These are phyloP conservation scores for Danio choprae DNA, from an alignment of 2,797 vertebrate genomes.

Conservation along the genomic window DNA sequence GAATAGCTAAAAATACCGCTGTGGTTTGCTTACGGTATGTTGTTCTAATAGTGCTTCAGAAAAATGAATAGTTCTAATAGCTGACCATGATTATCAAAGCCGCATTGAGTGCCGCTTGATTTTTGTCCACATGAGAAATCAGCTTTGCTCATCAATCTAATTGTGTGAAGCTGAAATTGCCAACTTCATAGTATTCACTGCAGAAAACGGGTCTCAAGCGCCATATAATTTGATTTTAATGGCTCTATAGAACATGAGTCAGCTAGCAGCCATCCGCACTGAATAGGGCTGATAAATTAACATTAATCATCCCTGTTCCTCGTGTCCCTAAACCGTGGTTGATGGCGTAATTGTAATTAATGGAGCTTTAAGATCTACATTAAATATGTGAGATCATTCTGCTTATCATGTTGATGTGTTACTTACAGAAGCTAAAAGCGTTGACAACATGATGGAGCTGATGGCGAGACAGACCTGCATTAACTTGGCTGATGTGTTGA, in stretches of 20 bases:
- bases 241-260: slow-evolving; percentile 44
- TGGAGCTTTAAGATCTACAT: slow-evolving; percentile 22
- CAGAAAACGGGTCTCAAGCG: slow-evolving; percentile 26
- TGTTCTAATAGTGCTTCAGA: slow-evolving; percentile 22
- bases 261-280: slow-evolving; percentile 17
- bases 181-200: slow-evolving; percentile 48
- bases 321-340: slow-evolving; percentile 14
- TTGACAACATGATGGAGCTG: slow-evolving; percentile 26
- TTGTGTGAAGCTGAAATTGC: slow-evolving; percentile 36
- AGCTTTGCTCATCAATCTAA: slow-evolving; percentile 41
- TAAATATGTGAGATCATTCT: slow-evolving; percentile 8
- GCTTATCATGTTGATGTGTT: slow-evolving; percentile 33
- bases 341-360: slow-evolving; percentile 38
- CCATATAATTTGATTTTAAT: slow-evolving; percentile 49
- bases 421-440: neutral
- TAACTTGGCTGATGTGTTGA: slow-evolving; percentile 33
- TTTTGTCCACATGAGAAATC: slow-evolving; percentile 38
- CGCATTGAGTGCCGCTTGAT: slow-evolving; percentile 36
- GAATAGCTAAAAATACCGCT: slow-evolving; percentile 14
- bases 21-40: neutral
- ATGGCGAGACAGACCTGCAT: neutral
- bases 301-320: slow-evolving; percentile 36
- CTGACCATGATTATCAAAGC: slow-evolving; percentile 37
- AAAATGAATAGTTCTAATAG: slow-evolving; percentile 18
- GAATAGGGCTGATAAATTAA: slow-evolving; percentile 40